A percentile compares a stretch with the other conserved stretches of the same genome.
phyloP scores from a whole-genome alignment of 2,113 vertebrate genomes.

The Talpa occidentalis region DNA sequence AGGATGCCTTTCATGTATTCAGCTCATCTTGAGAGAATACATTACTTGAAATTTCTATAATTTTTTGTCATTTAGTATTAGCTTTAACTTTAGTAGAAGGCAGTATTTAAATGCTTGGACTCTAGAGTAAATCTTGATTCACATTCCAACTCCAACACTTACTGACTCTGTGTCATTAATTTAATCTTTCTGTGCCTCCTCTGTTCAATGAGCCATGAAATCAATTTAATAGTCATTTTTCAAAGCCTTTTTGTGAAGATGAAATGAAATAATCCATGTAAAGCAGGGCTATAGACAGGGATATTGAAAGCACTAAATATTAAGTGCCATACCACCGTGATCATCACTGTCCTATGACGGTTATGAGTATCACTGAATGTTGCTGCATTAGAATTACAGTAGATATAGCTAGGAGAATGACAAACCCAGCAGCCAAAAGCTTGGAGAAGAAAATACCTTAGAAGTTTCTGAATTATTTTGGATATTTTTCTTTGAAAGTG shows the following conservation, averaged over 20 bases:
- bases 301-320: background rate
- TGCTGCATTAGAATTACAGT: background rate
- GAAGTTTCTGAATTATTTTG: constrained; percentile 16
- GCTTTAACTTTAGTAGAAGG: background rate
- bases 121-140: constrained; percentile 6
- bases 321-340: background rate
- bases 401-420: background rate
- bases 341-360: background rate
- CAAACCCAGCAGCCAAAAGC: background rate
- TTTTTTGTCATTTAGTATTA: background rate
- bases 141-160: background rate
- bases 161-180: background rate
- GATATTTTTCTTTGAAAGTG: constrained; percentile 38
- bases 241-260: constrained; percentile 9
- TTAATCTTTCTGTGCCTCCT: constrained; percentile 17
- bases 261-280: background rate
- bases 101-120: constrained; percentile 2
- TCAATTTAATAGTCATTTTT: constrained; percentile 16
- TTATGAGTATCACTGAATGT: background rate
- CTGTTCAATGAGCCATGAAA: background rate
- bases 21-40: background rate
- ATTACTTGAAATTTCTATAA: background rate
- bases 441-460: background rate
- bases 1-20: background rate
- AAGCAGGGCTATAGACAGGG: background rate